A percentile compares a stretch with the other conserved stretches of the same genome.
Evolutionary conservation across 1,140 invertebrate genomes (phyloP).

Genomic region (Arctopsyche grandis): DNA sequence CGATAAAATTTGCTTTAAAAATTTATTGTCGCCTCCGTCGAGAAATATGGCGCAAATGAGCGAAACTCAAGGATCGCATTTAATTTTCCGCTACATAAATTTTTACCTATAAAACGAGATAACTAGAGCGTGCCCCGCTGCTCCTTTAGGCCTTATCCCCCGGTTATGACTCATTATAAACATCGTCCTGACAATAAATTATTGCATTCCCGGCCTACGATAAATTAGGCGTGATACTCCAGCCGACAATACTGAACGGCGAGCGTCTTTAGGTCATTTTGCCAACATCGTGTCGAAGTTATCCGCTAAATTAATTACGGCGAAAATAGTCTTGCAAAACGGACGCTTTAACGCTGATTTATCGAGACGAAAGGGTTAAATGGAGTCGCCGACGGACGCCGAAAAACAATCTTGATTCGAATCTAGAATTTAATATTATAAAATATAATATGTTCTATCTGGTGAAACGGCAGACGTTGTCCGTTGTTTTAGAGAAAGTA

Average conservation of each 20-base stretch:
- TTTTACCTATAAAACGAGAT: conserved; percentile 44
- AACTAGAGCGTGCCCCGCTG: conserved; percentile 31
- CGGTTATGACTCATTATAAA: conserved; percentile 47
- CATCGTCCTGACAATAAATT: conserved; percentile 43
- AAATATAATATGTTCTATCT: not conserved
- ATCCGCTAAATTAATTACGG: conserved; percentile 34
- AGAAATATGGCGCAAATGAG: conserved; percentile 38
- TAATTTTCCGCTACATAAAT: conserved; percentile 44
- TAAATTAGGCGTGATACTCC: conserved; percentile 35
- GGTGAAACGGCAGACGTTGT: not conserved
- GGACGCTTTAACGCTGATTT: conserved; percentile 16
- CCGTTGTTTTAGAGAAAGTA: too few relatives aligned
- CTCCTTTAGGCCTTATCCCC: conserved; percentile 33
- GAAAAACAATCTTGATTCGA: not conserved
- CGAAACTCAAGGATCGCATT: conserved; percentile 38
- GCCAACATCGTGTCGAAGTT: conserved; percentile 24
- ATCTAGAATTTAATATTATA: conserved; percentile 1
- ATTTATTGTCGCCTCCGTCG: conserved; percentile 42
- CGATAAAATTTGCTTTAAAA: not conserved
- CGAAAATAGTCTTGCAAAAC: not conserved
- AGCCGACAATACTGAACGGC: conserved; percentile 9
- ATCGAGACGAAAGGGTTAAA: conserved; percentile 11
- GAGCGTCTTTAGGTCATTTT: conserved; percentile 19
- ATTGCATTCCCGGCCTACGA: conserved; percentile 32
- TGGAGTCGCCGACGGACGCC: not conserved